These are phyloP conservation scores for Chesias legatella DNA, from an alignment of 2,888 invertebrate species.

Conservation along the genomic window DNA sequence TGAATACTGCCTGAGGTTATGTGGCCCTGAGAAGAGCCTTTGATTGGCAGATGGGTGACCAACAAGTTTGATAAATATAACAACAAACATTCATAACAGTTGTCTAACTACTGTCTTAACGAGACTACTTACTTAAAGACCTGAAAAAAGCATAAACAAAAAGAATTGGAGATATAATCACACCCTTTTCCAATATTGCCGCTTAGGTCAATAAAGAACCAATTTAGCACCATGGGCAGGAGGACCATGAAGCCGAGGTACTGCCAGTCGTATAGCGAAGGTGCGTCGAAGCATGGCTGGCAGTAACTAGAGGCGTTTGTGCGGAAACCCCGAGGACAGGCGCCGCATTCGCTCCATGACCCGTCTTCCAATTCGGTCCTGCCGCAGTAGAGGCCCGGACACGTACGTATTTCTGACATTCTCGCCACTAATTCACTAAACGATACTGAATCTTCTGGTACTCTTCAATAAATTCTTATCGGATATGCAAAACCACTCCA, in stretches of 20 bases:
- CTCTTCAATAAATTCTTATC: background rate
- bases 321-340: constrained; percentile 91
- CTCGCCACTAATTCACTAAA: constrained; percentile 8
- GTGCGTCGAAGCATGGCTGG: constrained; percentile 85
- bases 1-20: too few species aligned
- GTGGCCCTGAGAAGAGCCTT: too few species aligned
- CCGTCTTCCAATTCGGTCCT: constrained; percentile 83
- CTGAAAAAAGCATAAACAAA: background rate
- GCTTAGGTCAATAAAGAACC: constrained; percentile 94
- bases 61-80: too few species aligned
- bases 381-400: constrained; percentile 93
- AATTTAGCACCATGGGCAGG: constrained; percentile 92
- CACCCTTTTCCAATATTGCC: constrained; percentile 87
- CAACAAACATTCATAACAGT: too few species aligned
- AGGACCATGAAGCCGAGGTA: constrained; percentile 97
- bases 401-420: constrained; percentile 73
- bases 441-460: too few species aligned
- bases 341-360: constrained; percentile 89
- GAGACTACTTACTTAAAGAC: background rate
- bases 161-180: constrained; percentile 22
- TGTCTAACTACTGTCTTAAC: background rate
- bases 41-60: too few species aligned
- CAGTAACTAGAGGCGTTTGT: constrained; percentile 88
- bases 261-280: constrained; percentile 94
- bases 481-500: too few species aligned